Evolutionary conservation across 2,113 vertebrate species (phyloP), one percentile per base, ranked within the genome.

Genomic region (Sterrhoptilus dennistouni): DNA sequence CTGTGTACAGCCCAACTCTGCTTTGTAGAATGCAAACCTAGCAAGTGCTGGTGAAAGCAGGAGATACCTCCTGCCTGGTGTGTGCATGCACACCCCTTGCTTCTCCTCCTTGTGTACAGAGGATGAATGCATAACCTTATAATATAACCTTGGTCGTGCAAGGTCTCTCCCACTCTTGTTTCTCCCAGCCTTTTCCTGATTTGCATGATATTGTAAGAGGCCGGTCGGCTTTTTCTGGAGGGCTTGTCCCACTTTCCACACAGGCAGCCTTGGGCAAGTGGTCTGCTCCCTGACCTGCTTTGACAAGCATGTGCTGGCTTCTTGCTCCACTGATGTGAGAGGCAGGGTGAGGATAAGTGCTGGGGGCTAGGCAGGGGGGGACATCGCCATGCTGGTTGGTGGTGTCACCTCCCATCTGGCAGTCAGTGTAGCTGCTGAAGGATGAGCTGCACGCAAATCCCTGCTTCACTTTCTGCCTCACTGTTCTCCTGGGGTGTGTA

Each of bases 251-350:
- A 70, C 45, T 88, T 95, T 77, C 52, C 38, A 59, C 0, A 2
- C 33, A 35, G 28, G 71, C 72, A 86, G 92, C 91, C 72, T 54
- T 64, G 56, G 68, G 80, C 35, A 0, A 91, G 76, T 59, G 83
- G 68, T 77, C 89, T 78, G 76, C 38, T 95, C 68, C 50, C 80
- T 83, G 92, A 93, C 71, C 95, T 66, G 85, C 76, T 95, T 80
- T 0, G 3, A 77, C 88, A 89, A 68, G 59, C 24, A 2, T 27
- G 47, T 83, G 71, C 68, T n/a, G 83, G 29, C 79, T 88, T 60
- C 66, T 74, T 80, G 79, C 79, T 95, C 31, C 0, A 0, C 61
- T 89, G 80, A 2, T 60, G 49, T 35, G 53, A 64, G 52, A 84
- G 77, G 47, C 38, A 74, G 79, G 6, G 14, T 35, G 64, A 77